These are phyloP conservation scores for Cyprinus carpio DNA, from an alignment of 2,113 vertebrate species.

Conservation along the genomic window DNA sequence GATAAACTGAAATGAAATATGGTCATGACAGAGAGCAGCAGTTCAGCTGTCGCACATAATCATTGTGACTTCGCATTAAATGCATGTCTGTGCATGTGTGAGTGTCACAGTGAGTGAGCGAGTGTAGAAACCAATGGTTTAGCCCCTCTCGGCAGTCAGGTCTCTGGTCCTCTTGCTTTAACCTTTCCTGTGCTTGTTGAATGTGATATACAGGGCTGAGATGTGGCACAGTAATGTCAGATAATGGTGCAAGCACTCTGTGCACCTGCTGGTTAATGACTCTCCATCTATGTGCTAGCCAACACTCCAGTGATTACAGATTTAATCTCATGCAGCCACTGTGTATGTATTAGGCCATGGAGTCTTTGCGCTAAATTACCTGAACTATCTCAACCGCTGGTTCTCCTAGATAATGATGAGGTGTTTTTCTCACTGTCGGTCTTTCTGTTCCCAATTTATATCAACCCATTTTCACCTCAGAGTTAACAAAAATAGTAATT, in stretches of 20 bases:
- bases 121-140: background rate
- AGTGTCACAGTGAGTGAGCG: background rate
- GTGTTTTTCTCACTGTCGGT: conserved; percentile 34
- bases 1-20: conserved; percentile 37
- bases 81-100: conserved; percentile 33
- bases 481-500: background rate
- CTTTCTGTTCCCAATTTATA: background rate
- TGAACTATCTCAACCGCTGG: conserved; percentile 66
- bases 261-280: conserved; percentile 32
- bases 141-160: background rate
- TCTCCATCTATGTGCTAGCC: conserved; percentile 7
- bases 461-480: background rate
- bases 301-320: conserved; percentile 70
- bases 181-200: conserved; percentile 24
- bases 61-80: conserved; percentile 24
- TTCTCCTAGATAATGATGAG: conserved; percentile 73
- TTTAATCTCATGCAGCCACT: conserved; percentile 64
- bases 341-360: conserved; percentile 61
- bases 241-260: conserved; percentile 39
- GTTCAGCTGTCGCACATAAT: conserved; percentile 25
- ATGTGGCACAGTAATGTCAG: conserved; percentile 29
- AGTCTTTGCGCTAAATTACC: conserved; percentile 64
- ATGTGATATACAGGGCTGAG: conserved; percentile 21
- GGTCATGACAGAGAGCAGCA: conserved; percentile 38
- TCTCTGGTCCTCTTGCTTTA: conserved; percentile 12